phyloP scores from a whole-genome alignment of 2,888 invertebrate genomes.

The Trachelus troglodyta region DNA sequence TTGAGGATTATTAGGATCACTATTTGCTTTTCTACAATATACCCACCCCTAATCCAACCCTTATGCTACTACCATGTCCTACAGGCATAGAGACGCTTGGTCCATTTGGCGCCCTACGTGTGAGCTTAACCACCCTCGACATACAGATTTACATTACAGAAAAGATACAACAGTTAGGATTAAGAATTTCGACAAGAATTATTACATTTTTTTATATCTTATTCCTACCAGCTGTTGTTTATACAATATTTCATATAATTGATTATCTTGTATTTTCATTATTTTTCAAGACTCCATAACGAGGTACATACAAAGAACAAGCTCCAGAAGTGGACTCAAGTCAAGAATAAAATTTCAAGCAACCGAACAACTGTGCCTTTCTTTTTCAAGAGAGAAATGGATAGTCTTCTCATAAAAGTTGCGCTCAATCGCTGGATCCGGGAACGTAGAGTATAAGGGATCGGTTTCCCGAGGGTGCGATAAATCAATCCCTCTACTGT shows the following conservation, averaged over 20 bases:
- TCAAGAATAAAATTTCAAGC: background rate
- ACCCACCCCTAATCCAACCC: conserved; percentile 35
- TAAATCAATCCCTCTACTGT: conserved; percentile 60
- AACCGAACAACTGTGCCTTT: background rate
- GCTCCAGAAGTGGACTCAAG: background rate
- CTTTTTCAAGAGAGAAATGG: background rate
- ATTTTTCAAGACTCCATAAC: background rate
- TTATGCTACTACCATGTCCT: conserved; percentile 28
- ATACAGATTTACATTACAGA: background rate
- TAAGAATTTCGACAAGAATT: background rate
- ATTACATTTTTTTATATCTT: background rate
- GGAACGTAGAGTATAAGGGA: background rate
- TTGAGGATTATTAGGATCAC: conserved; percentile 57
- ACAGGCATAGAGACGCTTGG: conserved; percentile 21
- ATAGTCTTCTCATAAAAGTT: background rate
- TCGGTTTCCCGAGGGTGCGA: conserved; percentile 54
- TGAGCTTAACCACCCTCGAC: background rate
- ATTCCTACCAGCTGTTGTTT: background rate
- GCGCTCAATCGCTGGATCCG: background rate
- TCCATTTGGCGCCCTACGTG: background rate
- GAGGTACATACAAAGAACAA: background rate
- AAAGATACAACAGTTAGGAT: background rate
- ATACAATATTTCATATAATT: background rate
- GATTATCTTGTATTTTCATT: background rate
- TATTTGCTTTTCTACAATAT: conserved; percentile 52